Base-by-base conservation (phyloP, 1,140 invertebrate genomes). In the Aphidius gifuensis region DNA sequence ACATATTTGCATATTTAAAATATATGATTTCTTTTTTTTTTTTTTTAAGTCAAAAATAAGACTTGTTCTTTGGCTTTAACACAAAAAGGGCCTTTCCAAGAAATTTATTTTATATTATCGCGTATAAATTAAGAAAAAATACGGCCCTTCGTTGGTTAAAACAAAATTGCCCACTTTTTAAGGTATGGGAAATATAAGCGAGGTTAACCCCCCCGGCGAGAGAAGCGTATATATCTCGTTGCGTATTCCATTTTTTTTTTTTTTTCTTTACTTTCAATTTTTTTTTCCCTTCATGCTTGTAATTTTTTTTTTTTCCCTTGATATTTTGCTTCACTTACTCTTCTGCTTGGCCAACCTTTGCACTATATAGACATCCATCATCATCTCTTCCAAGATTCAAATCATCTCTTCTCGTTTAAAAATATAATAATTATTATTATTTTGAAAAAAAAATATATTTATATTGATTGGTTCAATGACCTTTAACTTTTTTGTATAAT, bases 131-230 rank as follows among this genome's bases (percentile, higher is more conserved):
- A 61, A 32, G 11, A 11, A 54, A 54, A 61, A 42, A 54, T 54
- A 16, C 32, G 39, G 7, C 58, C 60, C 43, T 54, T 44, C 6
- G 23, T 43, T 23, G 9, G 23, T n/a, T n/a, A 32, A 53, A 5
- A 21, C 9, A 45, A 61, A 54, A 61, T 61, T 61, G 50, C 16
- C 50, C 49, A 45, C 50, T 32, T 32, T 55, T 61, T 40, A 70
- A 70, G 68, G 66, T 62, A 68, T 43, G 68, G 69, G 67, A 70
- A 71, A 68, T 70, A 71, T 71, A 67, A 62, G 66, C 66, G 54
- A 60, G 43, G 58, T 51, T 50, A 61, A 54, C 61, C 50, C 38
- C 16, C 48, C 42, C 45, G 38, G 9, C 43, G 45, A 46, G 23
- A 32, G 38, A 32, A 44, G 11, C 43, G 21, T 47, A 9, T 47